Evolutionary conservation across 2,797 vertebrate species (phyloP).

Genomic region (Cossypha caffra): DNA sequence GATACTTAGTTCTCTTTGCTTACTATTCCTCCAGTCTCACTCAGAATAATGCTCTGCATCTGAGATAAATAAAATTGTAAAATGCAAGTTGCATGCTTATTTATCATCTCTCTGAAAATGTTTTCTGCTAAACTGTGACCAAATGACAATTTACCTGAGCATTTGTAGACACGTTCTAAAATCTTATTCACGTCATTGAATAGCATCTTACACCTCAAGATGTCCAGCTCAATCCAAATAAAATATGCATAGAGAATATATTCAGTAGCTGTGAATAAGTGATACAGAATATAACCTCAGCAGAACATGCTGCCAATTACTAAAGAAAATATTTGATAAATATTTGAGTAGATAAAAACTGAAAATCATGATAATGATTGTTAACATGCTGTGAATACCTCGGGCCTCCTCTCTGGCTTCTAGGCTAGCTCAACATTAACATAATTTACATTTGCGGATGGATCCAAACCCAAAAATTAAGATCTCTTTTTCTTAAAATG

Average conservation of each 20-base stretch:
- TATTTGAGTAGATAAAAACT: background rate
- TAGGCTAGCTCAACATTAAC: background rate
- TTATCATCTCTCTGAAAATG: background rate
- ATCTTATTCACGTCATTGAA: background rate
- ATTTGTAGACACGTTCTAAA: background rate
- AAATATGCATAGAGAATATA: background rate
- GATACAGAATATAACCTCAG: background rate
- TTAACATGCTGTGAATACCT: too few relatives aligned
- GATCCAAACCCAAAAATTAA: background rate
- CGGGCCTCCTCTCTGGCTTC: too few relatives aligned
- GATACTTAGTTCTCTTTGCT: background rate
- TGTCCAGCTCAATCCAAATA: background rate
- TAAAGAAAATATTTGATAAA: background rate
- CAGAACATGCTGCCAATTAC: background rate
- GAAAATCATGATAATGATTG: background rate
- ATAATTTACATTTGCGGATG: background rate
- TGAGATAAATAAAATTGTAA: background rate
- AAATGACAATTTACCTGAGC: background rate
- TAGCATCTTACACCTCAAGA: background rate
- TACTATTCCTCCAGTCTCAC: background rate
- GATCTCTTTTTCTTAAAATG: background rate
- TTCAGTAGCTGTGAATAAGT: background rate
- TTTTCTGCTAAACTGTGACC: background rate
- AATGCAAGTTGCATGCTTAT: background rate
- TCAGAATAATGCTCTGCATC: background rate